phyloP scores from a whole-genome alignment of 1,140 invertebrate species.

The Trichomalopsis sarcophagae region DNA sequence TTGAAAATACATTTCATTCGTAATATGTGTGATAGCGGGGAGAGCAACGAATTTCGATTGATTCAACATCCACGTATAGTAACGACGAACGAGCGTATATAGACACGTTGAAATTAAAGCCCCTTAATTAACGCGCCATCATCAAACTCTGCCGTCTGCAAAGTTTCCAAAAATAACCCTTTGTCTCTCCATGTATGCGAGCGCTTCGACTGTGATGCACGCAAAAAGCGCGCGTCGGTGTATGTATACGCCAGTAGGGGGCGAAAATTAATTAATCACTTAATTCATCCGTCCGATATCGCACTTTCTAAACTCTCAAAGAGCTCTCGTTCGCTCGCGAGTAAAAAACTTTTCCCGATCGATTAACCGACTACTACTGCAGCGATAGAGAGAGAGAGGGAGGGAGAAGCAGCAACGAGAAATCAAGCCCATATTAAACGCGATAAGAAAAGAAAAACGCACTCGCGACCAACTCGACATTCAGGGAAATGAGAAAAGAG shows the following conservation, averaged over 20 bases:
- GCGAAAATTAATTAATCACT: slow-evolving; percentile 15
- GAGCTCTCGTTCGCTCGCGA: no score
- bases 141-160: neutral
- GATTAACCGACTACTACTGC: neutral
- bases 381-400: neutral
- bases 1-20: no score
- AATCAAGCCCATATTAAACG: neutral
- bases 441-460: neutral
- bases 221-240: neutral
- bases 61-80: no score
- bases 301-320: slow-evolving; percentile 5
- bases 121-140: neutral
- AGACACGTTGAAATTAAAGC: no score
- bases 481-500: neutral
- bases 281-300: neutral
- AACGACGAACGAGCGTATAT: no score
- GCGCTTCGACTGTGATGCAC: neutral
- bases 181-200: neutral
- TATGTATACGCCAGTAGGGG: no score
- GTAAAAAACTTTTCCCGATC: neutral
- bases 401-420: neutral
- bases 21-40: no score
- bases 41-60: no score
- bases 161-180: neutral
- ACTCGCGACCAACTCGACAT: neutral